A percentile compares a stretch with the other conserved stretches of the same genome.
Evolutionary conservation across 2,888 invertebrate species (phyloP).

Genomic region (Clepsis dumicolana): DNA sequence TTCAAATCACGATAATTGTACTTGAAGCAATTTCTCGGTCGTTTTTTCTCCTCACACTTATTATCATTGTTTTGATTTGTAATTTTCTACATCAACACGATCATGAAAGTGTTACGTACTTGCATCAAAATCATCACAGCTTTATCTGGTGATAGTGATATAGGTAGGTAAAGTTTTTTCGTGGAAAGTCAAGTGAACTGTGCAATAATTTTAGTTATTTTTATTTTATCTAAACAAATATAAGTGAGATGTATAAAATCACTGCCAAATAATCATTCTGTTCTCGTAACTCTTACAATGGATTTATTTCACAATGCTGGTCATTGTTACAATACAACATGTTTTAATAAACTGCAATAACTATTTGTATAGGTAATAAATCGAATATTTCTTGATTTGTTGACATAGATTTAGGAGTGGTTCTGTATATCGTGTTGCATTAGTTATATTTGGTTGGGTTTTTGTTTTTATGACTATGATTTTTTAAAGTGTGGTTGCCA

Average conservation of each 20-base stretch:
- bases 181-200: neutral
- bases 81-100: neutral
- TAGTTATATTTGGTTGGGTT: conserved; percentile 46
- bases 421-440: conserved; percentile 18
- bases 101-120: neutral
- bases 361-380: too few relatives aligned
- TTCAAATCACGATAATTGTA: too few relatives aligned
- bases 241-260: conserved; percentile 2
- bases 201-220: conserved; percentile 4
- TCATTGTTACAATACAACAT: conserved; percentile 40
- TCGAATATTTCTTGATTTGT: conserved; percentile 41
- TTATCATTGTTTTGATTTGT: neutral
- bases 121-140: conserved; percentile 27
- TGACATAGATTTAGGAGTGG: conserved; percentile 49
- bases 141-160: conserved; percentile 31
- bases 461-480: conserved; percentile 57
- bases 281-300: neutral
- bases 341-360: conserved; percentile 31
- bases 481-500: conserved; percentile 61
- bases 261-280: conserved; percentile 24
- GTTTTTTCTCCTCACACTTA: neutral
- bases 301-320: conserved; percentile 38
- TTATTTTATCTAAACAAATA: conserved; percentile 6
- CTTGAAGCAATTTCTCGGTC: too few relatives aligned
- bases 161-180: neutral